A percentile compares a stretch with the other conserved stretches of the same genome.
Conservation (phyloP, 2,113 vertebrate species). For the Platysternon megacephalum region DNA sequence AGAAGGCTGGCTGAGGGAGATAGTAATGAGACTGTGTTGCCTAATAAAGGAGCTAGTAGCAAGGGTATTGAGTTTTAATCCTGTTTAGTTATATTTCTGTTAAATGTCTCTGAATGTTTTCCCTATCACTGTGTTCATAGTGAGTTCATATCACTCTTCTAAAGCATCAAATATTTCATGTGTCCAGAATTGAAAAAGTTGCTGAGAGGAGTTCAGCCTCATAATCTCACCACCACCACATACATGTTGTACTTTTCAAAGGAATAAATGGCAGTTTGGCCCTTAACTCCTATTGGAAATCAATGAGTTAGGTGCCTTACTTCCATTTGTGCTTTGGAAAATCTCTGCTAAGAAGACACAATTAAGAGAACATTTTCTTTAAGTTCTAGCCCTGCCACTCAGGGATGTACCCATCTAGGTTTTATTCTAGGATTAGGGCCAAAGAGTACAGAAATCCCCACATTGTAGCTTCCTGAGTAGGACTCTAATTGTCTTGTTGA, state of each 20-base stretch:
- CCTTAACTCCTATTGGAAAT: not conserved
- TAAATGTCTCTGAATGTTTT: not conserved
- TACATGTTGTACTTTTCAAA: not conserved
- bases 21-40: not conserved
- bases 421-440: not conserved
- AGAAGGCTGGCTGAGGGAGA: not conserved
- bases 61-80: not conserved
- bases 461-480: not conserved
- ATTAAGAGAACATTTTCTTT: not conserved
- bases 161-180: not conserved
- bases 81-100: not conserved
- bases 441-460: not conserved
- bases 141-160: not conserved
- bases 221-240: not conserved
- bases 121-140: not conserved
- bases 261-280: not conserved
- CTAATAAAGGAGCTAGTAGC: not conserved
- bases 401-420: not conserved
- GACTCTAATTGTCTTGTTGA: not conserved
- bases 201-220: not conserved
- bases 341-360: not conserved
- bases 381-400: not conserved
- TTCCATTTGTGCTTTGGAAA: not conserved
- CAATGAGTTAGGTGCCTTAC: not conserved
- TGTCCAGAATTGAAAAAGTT: not conserved